Evolutionary conservation across 2,797 vertebrate species (phyloP).

Genomic region (Tadarida brasiliensis): DNA sequence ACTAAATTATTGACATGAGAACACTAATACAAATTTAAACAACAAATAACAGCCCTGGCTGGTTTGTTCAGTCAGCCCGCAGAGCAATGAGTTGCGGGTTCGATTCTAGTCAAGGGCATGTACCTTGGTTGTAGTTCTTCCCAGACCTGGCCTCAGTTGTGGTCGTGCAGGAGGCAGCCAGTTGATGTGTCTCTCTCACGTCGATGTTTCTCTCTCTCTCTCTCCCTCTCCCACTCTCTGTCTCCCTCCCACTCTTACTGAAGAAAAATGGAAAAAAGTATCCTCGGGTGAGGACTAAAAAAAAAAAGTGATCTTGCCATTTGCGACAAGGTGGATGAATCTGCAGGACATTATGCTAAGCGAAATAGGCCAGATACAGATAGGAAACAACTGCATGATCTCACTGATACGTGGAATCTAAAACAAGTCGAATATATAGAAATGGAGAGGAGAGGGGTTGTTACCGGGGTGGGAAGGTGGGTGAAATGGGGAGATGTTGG

Average conservation of each 20-base stretch:
- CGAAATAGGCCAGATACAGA: not conserved
- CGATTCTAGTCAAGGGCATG: too few relatives aligned
- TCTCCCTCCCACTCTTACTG: too few relatives aligned
- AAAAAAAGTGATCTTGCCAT: not conserved
- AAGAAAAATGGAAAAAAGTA: too few relatives aligned
- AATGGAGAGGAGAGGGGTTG: not conserved
- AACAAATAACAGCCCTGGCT: not conserved
- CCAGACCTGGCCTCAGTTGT: too few relatives aligned
- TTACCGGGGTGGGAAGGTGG: not conserved
- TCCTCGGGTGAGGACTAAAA: too few relatives aligned
- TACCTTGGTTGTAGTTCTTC: not conserved
- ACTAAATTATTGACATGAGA: not conserved
- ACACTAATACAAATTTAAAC: constrained; percentile 33
- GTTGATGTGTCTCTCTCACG: too few relatives aligned
- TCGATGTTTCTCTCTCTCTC: too few relatives aligned
- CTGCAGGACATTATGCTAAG: not conserved
- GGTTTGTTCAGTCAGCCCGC: too few relatives aligned
- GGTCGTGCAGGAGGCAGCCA: too few relatives aligned
- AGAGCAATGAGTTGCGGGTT: too few relatives aligned
- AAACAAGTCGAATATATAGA: not conserved
- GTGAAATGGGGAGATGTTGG: not conserved
- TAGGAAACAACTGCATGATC: not conserved
- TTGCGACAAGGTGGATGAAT: not conserved
- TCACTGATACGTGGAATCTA: not conserved
- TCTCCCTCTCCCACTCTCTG: too few relatives aligned